phyloP scores from a whole-genome alignment of 2,888 invertebrate genomes.

The Catonia carolina region DNA sequence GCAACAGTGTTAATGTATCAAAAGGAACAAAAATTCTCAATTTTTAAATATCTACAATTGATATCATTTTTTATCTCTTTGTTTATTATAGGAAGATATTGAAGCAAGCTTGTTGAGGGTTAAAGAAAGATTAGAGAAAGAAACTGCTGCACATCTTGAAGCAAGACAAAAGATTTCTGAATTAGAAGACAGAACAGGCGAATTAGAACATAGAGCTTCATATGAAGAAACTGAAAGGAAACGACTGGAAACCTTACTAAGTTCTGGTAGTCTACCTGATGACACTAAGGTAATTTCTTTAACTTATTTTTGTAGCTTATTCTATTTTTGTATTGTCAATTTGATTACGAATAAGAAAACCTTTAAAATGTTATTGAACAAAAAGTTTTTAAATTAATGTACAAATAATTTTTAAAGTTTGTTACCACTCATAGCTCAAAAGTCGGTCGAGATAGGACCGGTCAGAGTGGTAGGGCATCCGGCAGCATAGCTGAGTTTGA shows the following conservation, averaged over 20 bases:
- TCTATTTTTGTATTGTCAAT: too few species aligned
- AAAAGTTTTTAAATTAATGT: background rate
- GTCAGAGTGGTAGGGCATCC: too few species aligned
- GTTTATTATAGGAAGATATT: constrained; percentile 61
- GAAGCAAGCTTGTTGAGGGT: constrained; percentile 73
- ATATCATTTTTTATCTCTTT: constrained; percentile 1
- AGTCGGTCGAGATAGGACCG: too few species aligned
- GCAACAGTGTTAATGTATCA: too few species aligned
- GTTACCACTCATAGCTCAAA: too few species aligned
- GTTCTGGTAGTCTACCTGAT: constrained; percentile 86
- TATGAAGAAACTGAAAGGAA: constrained; percentile 74
- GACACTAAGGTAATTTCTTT: constrained; percentile 69
- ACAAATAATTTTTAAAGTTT: constrained; percentile 14
- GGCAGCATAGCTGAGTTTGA: too few species aligned
- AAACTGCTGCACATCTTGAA: constrained; percentile 80
- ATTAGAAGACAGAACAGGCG: constrained; percentile 54
- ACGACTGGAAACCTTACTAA: constrained; percentile 77
- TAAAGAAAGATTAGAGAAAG: constrained; percentile 82
- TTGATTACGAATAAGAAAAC: too few species aligned
- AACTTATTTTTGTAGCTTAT: too few species aligned
- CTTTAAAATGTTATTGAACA: too few species aligned
- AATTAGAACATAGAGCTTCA: constrained; percentile 58
- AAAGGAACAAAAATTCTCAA: too few species aligned
- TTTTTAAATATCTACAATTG: too few species aligned
- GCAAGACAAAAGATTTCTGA: constrained; percentile 68